These are phyloP conservation scores for Rhinopomastus cyanomelas DNA, from an alignment of 2,113 vertebrate species.

Conservation along the genomic window DNA sequence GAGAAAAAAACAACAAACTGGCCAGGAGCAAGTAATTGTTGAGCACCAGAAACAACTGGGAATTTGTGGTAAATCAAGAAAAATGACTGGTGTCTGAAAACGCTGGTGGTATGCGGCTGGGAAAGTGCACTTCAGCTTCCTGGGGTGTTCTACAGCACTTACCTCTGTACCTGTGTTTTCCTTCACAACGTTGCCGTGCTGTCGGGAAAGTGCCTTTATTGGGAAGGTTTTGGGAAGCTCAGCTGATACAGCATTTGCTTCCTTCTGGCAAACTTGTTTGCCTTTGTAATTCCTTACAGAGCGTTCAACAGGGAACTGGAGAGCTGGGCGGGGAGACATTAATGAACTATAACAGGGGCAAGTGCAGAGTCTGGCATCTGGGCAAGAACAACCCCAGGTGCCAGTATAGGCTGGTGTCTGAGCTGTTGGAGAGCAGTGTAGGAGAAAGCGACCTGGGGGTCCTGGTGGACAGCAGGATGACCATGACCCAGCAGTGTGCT, in stretches of 20 bases:
- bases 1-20: background rate
- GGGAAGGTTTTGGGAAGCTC: background rate
- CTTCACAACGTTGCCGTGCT: fast-evolving
- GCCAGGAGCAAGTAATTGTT: background rate
- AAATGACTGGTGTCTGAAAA: slow-evolving; percentile 17
- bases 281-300: background rate
- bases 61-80: slow-evolving; percentile 17
- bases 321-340: too few species aligned
- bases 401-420: too few species aligned
- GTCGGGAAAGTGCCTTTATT: background rate
- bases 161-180: background rate
- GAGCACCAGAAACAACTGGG: background rate
- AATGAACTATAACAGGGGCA: too few species aligned
- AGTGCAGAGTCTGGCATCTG: too few species aligned
- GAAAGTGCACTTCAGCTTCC: background rate
- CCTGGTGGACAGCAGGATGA: too few species aligned
- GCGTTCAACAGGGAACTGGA: too few species aligned
- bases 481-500: too few species aligned
- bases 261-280: background rate
- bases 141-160: background rate
- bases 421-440: too few species aligned
- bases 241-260: background rate
- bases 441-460: too few species aligned
- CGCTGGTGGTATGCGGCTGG: background rate
- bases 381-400: too few species aligned